Conservation (phyloP, 1,140 invertebrate species). For the Tenebrio molitor region DNA sequence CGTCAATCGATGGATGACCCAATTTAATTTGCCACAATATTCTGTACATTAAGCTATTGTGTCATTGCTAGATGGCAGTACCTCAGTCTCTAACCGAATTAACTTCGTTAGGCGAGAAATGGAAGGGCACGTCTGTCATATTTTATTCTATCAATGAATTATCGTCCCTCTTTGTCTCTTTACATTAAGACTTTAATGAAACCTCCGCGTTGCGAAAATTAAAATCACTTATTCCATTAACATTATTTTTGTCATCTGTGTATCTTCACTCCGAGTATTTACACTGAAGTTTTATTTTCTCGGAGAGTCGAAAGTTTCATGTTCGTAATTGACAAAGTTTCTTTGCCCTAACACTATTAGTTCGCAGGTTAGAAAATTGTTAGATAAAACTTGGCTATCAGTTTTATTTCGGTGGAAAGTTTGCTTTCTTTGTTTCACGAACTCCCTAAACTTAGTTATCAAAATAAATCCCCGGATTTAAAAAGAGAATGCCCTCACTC, state of each 20-base stretch:
- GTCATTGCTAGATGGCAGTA: neutral
- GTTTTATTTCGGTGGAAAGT: conserved; percentile 24
- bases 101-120: conserved; percentile 7
- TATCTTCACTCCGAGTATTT: conserved; percentile 9
- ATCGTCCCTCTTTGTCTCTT: conserved; percentile 11
- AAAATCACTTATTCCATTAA: conserved; percentile 18
- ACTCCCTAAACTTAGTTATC: conserved; percentile 21
- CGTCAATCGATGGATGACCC: conserved; percentile 1
- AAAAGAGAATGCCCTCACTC: conserved; percentile 29
- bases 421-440: conserved; percentile 37
- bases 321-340: conserved; percentile 37
- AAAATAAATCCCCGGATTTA: conserved; percentile 33
- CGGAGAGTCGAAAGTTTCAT: conserved; percentile 19
- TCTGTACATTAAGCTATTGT: conserved; percentile 19
- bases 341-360: conserved; percentile 30
- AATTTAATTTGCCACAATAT: conserved; percentile 13
- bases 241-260: conserved; percentile 5
- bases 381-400: conserved; percentile 38
- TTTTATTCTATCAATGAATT: conserved; percentile 32
- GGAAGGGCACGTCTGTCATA: conserved; percentile 21
- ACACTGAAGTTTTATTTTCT: conserved; percentile 29
- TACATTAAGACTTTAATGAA: conserved; percentile 16
- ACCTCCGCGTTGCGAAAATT: neutral
- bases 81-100: conserved; percentile 8
- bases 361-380: conserved; percentile 39